phyloP scores from a whole-genome alignment of 2,888 invertebrate species.

The Campaea margaritaria region DNA sequence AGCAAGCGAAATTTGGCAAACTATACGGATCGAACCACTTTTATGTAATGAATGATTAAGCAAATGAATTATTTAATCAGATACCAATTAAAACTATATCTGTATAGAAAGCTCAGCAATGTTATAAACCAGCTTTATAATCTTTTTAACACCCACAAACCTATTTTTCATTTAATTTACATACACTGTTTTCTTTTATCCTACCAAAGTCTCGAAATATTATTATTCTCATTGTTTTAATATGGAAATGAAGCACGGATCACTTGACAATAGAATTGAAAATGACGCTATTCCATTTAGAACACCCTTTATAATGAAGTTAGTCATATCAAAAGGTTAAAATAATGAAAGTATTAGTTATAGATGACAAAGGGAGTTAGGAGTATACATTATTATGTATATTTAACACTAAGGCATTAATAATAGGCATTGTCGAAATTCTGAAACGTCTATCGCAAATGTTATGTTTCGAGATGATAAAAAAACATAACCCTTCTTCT shows the following conservation, averaged over 20 bases:
- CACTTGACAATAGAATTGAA: constrained; percentile 39
- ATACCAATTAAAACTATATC: no score
- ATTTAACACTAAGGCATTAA: no score
- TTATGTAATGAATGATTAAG: no score
- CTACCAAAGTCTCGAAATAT: constrained; percentile 31
- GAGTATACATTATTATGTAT: no score
- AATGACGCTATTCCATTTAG: constrained; percentile 27
- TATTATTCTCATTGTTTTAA: constrained; percentile 33
- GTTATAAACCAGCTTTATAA: constrained; percentile 1
- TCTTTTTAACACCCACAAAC: constrained; percentile 32
- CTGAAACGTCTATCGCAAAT: no score
- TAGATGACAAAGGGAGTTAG: not conserved
- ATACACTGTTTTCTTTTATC: constrained; percentile 29
- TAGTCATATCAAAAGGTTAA: constrained; percentile 8
- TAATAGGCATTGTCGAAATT: no score
- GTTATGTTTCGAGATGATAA: no score
- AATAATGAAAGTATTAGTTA: constrained; percentile 1
- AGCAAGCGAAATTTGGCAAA: no score
- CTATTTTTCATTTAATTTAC: constrained; percentile 14
- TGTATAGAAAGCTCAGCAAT: not conserved
- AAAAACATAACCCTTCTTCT: no score
- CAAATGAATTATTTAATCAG: no score
- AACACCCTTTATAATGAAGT: constrained; percentile 29
- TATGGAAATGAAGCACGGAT: constrained; percentile 34
- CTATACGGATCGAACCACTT: no score